phyloP scores from a whole-genome alignment of 2,797 vertebrate species.

The Cuculus canorus region DNA sequence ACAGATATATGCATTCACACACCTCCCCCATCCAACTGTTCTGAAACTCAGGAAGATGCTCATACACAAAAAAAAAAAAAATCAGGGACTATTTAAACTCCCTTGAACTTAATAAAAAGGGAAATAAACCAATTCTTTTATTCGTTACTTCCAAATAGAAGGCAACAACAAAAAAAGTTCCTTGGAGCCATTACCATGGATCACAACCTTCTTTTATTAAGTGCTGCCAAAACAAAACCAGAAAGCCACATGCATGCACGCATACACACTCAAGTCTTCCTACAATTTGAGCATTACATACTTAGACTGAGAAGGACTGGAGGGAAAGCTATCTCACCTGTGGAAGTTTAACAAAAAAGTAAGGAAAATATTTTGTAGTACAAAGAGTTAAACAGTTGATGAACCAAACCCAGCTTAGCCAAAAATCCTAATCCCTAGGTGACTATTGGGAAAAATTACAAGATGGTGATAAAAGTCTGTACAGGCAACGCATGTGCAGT shows the following conservation, averaged over 20 bases:
- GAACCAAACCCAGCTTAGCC: background rate
- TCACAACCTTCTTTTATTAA: background rate
- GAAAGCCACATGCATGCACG: fast-evolving
- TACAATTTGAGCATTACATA: background rate
- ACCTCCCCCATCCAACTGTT: background rate
- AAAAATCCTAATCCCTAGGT: background rate
- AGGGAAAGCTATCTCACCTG: background rate
- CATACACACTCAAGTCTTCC: background rate
- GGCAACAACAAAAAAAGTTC: background rate
- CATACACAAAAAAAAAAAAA: background rate
- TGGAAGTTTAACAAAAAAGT: background rate
- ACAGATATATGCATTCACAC: fast-evolving
- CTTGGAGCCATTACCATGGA: background rate
- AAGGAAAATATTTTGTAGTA: fast-evolving
- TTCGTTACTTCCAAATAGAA: background rate
- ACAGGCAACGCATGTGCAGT: background rate
- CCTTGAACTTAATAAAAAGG: background rate
- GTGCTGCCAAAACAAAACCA: fast-evolving
- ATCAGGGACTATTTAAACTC: background rate
- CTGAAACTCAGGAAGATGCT: background rate
- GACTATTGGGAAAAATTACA: background rate
- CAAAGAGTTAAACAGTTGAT: background rate
- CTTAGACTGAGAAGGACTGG: background rate
- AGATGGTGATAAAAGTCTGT: background rate
- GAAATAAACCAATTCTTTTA: background rate